Evolutionary conservation across 1,140 invertebrate species (phyloP), one percentile per base, ranked within the genome.

Genomic region (Solenopsis fugax): DNA sequence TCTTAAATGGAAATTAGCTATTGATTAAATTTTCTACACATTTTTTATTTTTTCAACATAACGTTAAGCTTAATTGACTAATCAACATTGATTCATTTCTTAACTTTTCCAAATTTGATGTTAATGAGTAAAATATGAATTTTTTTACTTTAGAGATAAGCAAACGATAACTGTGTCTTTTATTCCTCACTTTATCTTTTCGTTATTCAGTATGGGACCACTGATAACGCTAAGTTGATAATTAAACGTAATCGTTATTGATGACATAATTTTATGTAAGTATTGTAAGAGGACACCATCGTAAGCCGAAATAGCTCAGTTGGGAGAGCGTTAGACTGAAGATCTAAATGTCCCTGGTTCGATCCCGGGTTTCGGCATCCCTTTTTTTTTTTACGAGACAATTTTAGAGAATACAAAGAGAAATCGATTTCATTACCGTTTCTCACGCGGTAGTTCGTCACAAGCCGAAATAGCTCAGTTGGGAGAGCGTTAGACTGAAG

Each of bases 281-380:
- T 50, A 16, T 64, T 64, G 9, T 2, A 3, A 80, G 50, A 77
- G 10, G 4, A 5, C 18, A 16, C 16, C 5, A 18, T 41, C 45
- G n/a, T 48, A 1, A 82, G 90, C 91, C 90, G 91, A 92, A 92
- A 91, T 92, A 92, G 91, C 92, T 92, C 92, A 92, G 92, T 90
- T 92, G 91, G 92, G 92, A 92, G 92, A 92, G 92, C 92, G 92
- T 92, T 92, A 92, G 90, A 91, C 90, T 90, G 90, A 91, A 91
- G 90, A 91, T 91, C 91, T 91, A 92, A 91, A 92, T 91, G 91
- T 93, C 92, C 92, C 92, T 84, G 92, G 91, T 93, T 92, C 92
- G 89, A 92, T 93, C 91, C 91, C 91, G 90, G 90, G 91, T 93
- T 93, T 93, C 90, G 90, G 91, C 92, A 93, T 75, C n/a, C 24